Conservation (phyloP, 2,797 vertebrate species). For the Liasis olivaceus region DNA sequence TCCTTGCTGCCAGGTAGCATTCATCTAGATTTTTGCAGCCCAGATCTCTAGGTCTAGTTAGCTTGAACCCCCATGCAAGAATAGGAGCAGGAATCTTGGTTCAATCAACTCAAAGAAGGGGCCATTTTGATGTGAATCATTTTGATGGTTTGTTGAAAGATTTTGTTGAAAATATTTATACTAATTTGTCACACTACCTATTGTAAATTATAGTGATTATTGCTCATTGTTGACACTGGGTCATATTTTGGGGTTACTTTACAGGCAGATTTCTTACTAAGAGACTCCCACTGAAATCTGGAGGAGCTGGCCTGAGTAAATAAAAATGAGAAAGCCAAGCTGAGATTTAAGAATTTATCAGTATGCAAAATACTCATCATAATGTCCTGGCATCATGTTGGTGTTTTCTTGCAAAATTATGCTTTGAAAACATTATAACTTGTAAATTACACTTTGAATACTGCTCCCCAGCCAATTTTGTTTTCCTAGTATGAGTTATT, state of each 20-base stretch:
- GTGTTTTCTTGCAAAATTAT: constrained; percentile 6
- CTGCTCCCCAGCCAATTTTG: neutral
- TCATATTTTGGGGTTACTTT: constrained; percentile 25
- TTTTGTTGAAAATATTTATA: constrained; percentile 25
- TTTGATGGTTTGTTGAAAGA: neutral
- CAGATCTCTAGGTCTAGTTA: neutral
- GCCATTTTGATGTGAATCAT: constrained; percentile 14
- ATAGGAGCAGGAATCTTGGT: neutral
- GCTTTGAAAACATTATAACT: constrained; percentile 17
- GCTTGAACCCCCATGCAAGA: neutral
- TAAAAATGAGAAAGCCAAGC: neutral
- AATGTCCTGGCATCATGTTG: constrained; percentile 21
- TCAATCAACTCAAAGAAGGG: neutral
- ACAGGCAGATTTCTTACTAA: constrained; percentile 40
- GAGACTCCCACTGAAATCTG: constrained; percentile 34
- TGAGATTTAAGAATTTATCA: constrained; percentile 43
- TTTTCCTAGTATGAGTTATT: neutral
- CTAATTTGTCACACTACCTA: constrained; percentile 37
- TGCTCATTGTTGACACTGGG: constrained; percentile 28
- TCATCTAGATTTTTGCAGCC: neutral
- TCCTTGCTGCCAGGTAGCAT: neutral
- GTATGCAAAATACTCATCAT: neutral
- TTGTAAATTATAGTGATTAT: constrained; percentile 21
- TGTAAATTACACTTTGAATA: neutral
- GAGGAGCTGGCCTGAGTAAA: constrained; percentile 20